phyloP scores from a whole-genome alignment of 2,113 vertebrate genomes.

The Ammodytes dubius region DNA sequence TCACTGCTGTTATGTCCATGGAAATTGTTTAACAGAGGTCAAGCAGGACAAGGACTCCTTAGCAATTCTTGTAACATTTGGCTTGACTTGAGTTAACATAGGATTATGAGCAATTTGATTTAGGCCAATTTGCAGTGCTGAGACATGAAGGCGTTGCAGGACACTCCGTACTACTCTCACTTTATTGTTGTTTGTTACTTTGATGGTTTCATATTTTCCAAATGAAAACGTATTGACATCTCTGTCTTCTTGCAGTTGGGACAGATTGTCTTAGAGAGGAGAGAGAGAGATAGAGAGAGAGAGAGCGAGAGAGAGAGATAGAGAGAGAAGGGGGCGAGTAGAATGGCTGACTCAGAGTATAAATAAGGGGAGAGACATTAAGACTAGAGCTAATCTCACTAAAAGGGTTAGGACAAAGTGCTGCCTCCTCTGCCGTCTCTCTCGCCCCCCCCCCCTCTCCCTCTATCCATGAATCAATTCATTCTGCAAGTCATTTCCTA shows the following conservation, averaged over 20 bases:
- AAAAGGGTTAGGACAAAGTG: constrained; percentile 85
- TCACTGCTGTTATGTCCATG: constrained; percentile 15
- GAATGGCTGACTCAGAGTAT: constrained; percentile 81
- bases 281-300: constrained; percentile 1
- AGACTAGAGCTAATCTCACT: constrained; percentile 84
- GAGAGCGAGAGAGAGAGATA: too few species aligned
- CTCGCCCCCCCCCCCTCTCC: constrained; percentile 55
- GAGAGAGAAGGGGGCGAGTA: background rate
- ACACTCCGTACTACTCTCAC: background rate
- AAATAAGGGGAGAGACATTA: constrained; percentile 83
- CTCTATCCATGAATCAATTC: constrained; percentile 72
- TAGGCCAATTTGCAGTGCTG: background rate
- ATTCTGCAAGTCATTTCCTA: constrained; percentile 76
- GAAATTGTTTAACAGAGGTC: constrained; percentile 3
- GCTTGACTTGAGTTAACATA: background rate
- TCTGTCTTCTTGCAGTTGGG: constrained; percentile 39
- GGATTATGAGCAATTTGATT: background rate
- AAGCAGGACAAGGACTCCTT: background rate
- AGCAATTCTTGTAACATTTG: background rate
- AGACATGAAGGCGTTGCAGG: background rate
- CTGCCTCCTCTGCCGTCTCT: constrained; percentile 60
- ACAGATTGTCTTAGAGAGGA: constrained; percentile 26
- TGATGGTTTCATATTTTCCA: constrained; percentile 11
- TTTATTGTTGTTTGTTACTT: background rate
- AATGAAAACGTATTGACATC: constrained; percentile 39